These are phyloP conservation scores for Bergia sp. DNA, from an alignment of 92 coral and sea anemone species.

Conservation along the genomic window DNA sequence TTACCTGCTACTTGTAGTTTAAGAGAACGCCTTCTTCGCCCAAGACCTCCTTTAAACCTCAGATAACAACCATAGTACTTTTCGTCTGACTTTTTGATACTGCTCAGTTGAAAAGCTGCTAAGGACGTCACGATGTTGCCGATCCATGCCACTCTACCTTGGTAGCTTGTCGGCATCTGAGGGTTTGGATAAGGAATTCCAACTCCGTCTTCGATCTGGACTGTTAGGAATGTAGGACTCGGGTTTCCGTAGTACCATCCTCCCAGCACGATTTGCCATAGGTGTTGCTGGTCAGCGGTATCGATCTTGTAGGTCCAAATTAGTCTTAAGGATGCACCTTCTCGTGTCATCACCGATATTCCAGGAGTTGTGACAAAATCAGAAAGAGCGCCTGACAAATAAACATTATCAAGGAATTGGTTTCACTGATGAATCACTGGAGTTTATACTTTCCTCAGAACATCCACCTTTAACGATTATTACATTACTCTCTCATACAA, in stretches of 20 bases:
- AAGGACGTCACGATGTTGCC: neutral
- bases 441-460: no score
- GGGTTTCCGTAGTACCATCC: neutral
- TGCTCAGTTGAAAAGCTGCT: neutral
- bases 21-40: neutral
- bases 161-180: neutral
- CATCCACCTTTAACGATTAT: no score
- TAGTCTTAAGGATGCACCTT: neutral
- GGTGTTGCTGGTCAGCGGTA: neutral
- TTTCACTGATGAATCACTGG: no score
- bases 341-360: neutral
- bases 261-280: neutral
- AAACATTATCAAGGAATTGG: no score
- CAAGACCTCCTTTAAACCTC: neutral
- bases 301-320: neutral
- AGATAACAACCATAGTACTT: neutral
- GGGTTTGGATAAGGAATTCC: neutral
- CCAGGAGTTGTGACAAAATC: conserved; percentile 3
- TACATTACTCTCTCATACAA: no score
- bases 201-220: neutral
- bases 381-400: neutral
- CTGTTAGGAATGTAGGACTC: neutral
- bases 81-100: neutral
- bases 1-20: neutral
- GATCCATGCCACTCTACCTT: neutral